Evolutionary conservation across 2,113 vertebrate genomes (phyloP).

Genomic region (Pionites leucogaster): DNA sequence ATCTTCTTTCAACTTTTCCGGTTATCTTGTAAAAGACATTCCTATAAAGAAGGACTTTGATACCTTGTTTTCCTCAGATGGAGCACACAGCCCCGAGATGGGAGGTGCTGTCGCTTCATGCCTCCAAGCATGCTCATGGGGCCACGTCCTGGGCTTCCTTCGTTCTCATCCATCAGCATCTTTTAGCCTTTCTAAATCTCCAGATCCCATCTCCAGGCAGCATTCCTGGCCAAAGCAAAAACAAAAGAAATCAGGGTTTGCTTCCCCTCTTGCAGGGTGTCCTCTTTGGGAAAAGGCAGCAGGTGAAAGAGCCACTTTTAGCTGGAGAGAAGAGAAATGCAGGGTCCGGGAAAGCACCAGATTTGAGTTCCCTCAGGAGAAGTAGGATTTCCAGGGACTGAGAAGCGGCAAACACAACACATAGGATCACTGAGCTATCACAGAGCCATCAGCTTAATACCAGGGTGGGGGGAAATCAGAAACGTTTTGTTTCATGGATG

Average conservation of each 20-base stretch:
- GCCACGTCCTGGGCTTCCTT: not conserved
- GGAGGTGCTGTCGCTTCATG: not conserved
- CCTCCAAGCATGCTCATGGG: not conserved
- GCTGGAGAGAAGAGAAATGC: not conserved
- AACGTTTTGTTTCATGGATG: not conserved
- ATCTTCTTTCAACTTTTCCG: not conserved
- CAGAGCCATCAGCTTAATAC: not conserved
- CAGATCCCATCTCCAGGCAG: not conserved
- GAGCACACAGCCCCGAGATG: not conserved
- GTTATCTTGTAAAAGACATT: not conserved
- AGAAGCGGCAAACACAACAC: not conserved
- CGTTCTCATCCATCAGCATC: not conserved
- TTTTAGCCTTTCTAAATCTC: not conserved
- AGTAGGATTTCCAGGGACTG: not conserved
- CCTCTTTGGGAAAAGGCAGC: not conserved
- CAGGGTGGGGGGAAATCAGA: not conserved
- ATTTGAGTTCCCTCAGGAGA: not conserved
- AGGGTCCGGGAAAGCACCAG: not conserved
- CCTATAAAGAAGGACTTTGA: not conserved
- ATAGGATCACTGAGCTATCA: not conserved
- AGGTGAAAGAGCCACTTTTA: not conserved
- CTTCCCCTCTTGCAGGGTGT: not conserved
- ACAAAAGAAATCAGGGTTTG: not conserved
- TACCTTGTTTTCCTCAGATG: not conserved
- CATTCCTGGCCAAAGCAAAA: not conserved